Evolutionary conservation across 2,797 vertebrate species (phyloP), one percentile per base, ranked within the genome.

Genomic region (Melanogrammus aeglefinus): DNA sequence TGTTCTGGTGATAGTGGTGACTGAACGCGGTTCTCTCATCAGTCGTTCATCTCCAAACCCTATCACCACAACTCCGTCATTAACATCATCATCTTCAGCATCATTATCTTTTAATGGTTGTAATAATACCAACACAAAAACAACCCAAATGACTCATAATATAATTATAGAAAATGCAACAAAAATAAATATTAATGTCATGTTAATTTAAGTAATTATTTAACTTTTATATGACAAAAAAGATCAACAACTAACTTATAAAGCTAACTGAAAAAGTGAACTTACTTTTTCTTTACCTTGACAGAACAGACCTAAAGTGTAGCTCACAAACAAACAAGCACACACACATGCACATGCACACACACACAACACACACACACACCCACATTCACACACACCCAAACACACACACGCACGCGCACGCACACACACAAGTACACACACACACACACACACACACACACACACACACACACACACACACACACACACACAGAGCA

Each of bases 21-120:
- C 77, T 80, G 85, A 79, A 88, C 88, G 87, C 83, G 69, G 69
- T 74, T 81, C 84, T 79, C 82, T 69, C 33, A 76, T 69, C 41
- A 73, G 76, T 72, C 81, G 82, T 80, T 86, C 84, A 84, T 88
- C 85, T 82, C 38, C 29, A 70, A 16, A 16, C 51, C 51, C 51
- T 38, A 38, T 6, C 8, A 38, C 14, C 51, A 18, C 51, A 5
- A 5, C 51, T 21, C 51, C 51, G 4, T 57, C 51, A 57, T 57
- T 7, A 57, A 6, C 51, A 47, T 47, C 44, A 9, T 44, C 41
- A 44, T 44, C 41, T 14, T 16, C 44, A 47, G 2, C 3, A 57
- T 18, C 18, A 57, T 57, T 57, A 57, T 57, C 51, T 57, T 57
- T 57, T 21, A 21, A 57, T 57, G 51, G 51, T 57, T 21, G 18